Conservation (phyloP, 2,113 vertebrate species). For the Ramphastos sulfuratus region DNA sequence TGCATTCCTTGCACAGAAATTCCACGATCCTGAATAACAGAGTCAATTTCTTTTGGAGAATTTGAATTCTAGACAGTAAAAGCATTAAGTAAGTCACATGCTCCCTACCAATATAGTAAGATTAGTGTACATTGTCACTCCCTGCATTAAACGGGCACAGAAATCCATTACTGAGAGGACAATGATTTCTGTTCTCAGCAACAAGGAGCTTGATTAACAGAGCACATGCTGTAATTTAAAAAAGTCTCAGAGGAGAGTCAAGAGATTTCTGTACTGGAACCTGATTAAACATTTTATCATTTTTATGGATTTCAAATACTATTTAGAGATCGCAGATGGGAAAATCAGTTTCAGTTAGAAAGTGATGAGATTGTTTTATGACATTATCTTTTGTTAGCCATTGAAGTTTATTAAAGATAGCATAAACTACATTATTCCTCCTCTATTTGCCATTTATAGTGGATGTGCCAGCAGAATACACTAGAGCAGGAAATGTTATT, state of each 20-base stretch:
- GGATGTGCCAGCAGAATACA: background rate
- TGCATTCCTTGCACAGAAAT: background rate
- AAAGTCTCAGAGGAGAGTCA: background rate
- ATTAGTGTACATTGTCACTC: background rate
- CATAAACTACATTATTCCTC: constrained; percentile 6
- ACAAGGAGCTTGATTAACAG: constrained; percentile 20
- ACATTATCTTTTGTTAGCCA: constrained; percentile 11
- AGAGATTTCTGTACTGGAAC: constrained; percentile 18
- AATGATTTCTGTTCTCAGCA: background rate
- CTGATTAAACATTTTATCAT: constrained; percentile 47
- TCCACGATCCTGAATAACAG: background rate
- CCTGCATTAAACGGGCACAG: background rate
- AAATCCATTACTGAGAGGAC: constrained; percentile 1
- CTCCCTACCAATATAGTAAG: background rate
- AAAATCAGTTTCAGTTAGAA: constrained; percentile 26
- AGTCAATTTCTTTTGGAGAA: background rate
- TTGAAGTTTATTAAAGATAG: constrained; percentile 33
- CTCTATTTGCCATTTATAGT: constrained; percentile 1
- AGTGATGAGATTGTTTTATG: constrained; percentile 1
- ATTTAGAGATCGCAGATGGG: background rate
- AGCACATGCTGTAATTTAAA: background rate
- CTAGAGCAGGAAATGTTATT: background rate
- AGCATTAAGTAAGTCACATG: background rate
- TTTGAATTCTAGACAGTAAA: background rate
- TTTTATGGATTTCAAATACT: constrained; percentile 55